Evolutionary conservation across 2,113 vertebrate genomes (phyloP), one percentile per base, ranked within the genome.

Genomic region (Cervus canadensis): DNA sequence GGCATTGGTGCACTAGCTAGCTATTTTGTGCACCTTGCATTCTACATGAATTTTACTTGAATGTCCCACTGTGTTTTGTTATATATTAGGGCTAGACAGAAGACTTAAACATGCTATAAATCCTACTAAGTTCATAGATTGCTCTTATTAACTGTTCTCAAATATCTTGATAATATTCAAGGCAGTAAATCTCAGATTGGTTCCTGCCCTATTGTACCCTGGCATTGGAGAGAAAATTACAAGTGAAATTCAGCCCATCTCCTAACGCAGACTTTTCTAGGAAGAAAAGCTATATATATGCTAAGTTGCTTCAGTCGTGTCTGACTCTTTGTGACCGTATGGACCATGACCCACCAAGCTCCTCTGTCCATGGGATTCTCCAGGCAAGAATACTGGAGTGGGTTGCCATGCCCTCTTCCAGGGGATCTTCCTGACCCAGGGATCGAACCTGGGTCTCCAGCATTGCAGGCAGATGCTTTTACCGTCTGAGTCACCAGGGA

Each of bases 51-150:
- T 97, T 93, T 83, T 94, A 94, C 40, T 87, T 92, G 82, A 94
- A 86, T 86, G 60, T 64, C 71, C 62, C 88, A 62, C 52, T 93
- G 79, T 92, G 50, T 94, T 95, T 94, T 79, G 57, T 93, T 48
- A 91, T 54, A 78, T 95, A 43, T 95, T 95, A 97, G 52, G 91
- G 40, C 71, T 93, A 97, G 88, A 96, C 83, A 59, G 36, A 96
- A 94, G 88, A 97, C 94, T 98, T 95, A 97, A 95, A 74, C 43
- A 52, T 79, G 64, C 95, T 79, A 89, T 96, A 95, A 97, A 97
- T 97, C 83, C 88, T 93, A 95, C 19, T 79, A 87, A 95, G 57
- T 94, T 97, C 57, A 95, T n/a, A 93, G 50, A 91, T 87, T 54
- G 50, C 59, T 93, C 71, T 93, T 96, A 97, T 93, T 97, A 84